Evolutionary conservation across 2,797 vertebrate genomes (phyloP), one percentile per base, ranked within the genome.

Genomic region (Dromococcyx pavoninus): DNA sequence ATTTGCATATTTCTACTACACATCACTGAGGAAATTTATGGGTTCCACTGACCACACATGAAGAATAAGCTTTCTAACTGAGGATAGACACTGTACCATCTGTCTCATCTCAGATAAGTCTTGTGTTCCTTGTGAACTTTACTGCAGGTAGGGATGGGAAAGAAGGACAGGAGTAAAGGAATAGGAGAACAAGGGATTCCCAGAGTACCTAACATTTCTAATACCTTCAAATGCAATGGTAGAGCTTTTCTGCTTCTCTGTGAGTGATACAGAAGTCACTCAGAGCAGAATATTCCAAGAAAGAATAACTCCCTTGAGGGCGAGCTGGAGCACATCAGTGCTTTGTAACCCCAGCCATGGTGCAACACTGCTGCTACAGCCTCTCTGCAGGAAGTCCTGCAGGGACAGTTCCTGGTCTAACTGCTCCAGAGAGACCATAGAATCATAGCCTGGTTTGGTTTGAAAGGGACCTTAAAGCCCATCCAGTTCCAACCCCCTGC

Each of bases 301-400:
- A 43, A 21, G 32, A 73, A 24, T 3, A 28, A 4, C 41, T 56
- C 35, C 35, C 32, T 33, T 2, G 4, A 46, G 44, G 2, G 2
- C 2, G n/a, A 17, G 28, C 10, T 8, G 30, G 30, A 53, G 53
- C 3, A 2, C 25, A 41, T 10, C 7, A 2, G 2, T 1, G 17
- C 53, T 67, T 11, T 43, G 21, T 11, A 21, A 43, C 9, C 51
- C 13, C 11, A 41, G 28, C 7, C n/a, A 14, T 30, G 5, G 21
- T 2, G 11, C n/a, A 8, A 11, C 2, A 5, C 30, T 17, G 32
- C 48, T 57, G 50, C 14, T 11, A 19, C 32, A 27, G 57, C 56
- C 15, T 39, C 35, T 44, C 39, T 23, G n/a, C 21, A 57, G 21
- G 8, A 50, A 37, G 37, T 44, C 57, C 37, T 51, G 44, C 13